A percentile compares a stretch with the other conserved stretches of the same genome.
These are phyloP conservation scores for Charanyca ferruginea DNA, from an alignment of 2,888 invertebrate species.

Conservation along the genomic window DNA sequence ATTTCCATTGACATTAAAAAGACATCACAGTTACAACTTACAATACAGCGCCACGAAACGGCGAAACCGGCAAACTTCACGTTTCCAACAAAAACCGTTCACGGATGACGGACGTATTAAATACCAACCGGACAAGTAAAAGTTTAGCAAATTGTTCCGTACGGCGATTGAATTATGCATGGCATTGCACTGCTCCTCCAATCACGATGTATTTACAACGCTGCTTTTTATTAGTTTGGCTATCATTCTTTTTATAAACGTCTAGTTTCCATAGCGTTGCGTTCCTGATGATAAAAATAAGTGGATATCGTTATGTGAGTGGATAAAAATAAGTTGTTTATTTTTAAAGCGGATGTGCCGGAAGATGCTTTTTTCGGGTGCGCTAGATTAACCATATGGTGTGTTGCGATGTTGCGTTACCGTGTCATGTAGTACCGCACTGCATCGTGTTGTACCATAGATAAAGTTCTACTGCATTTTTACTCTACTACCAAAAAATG, in stretches of 20 bases:
- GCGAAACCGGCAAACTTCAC: constrained; percentile 29
- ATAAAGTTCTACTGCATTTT: constrained; percentile 2
- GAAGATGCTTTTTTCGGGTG: constrained; percentile 37
- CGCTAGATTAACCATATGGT: constrained; percentile 40
- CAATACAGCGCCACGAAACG: constrained; percentile 16
- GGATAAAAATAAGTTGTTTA: constrained; percentile 58
- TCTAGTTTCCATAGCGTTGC: constrained; percentile 58
- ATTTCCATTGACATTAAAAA: constrained; percentile 9
- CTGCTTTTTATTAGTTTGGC: constrained; percentile 59
- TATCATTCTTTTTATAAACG: constrained; percentile 59
- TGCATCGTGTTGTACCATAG: background rate
- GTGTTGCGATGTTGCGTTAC: background rate
- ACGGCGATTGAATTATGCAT: constrained; percentile 83
- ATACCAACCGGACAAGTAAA: constrained; percentile 78
- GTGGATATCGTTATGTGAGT: constrained; percentile 62
- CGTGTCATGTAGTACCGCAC: background rate
- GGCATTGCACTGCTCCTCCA: constrained; percentile 79
- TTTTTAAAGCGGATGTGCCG: constrained; percentile 46
- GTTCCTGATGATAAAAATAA: constrained; percentile 68
- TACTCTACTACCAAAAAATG: background rate
- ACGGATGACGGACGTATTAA: constrained; percentile 60
- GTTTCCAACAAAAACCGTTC: constrained; percentile 52
- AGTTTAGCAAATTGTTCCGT: constrained; percentile 75
- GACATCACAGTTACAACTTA: constrained; percentile 13
- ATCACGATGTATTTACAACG: constrained; percentile 73